Base-by-base conservation (phyloP, 2,888 invertebrate genomes). In the Ptycholaimellus sp. region DNA sequence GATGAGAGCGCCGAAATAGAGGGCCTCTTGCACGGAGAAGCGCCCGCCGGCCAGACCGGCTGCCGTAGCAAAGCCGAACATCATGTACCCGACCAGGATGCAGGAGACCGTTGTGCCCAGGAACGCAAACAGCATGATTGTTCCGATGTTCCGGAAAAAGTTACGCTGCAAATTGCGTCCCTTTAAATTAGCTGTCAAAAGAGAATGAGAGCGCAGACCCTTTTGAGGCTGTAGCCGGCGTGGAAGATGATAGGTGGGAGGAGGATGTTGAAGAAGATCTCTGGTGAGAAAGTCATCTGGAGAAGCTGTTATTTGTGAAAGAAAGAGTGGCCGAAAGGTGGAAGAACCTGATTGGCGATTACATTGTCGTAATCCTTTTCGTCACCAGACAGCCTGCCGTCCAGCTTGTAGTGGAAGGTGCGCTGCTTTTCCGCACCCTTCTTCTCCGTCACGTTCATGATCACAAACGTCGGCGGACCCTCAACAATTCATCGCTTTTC, bases 201-300 rank as follows among this genome's bases (percentile, higher is more conserved):
- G n/a, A n/a, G n/a, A n/a, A n/a, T n/a, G n/a, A n/a, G n/a, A n/a
- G n/a, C n/a, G n/a, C n/a, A n/a, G n/a, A 85, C 87, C 45, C 83
- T 71, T 64, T 93, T 90, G 50, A 90, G 69, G 53, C 82, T 82
- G 64, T 90, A 93, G 35, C 90, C 93, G 37, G 93, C 90, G 63
- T 87, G 78, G 60, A 93, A 93, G 57, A 93, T 93, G 44, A 93
- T 90, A 3, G 90, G 87, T 35, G 93, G 93, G 45, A 93, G 64
- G 54, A 93, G 78, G 30, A 93, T 82, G 59, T 93, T 90, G 63
- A 93, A 93, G 65, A 93, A 93, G 61, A 93, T 79, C 64, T 93
- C 90, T 31, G 90, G 85, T 68, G 90, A 85, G 66, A 93, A 93
- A 30, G 85, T 87, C 22, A 85, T 85, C 69, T 72, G 39, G n/a